Percentiles rank a stretch among this genome's conserved stretches.
These are phyloP conservation scores for Coreoperca whiteheadi DNA, from an alignment of 2,113 vertebrate genomes.

Conservation along the genomic window DNA sequence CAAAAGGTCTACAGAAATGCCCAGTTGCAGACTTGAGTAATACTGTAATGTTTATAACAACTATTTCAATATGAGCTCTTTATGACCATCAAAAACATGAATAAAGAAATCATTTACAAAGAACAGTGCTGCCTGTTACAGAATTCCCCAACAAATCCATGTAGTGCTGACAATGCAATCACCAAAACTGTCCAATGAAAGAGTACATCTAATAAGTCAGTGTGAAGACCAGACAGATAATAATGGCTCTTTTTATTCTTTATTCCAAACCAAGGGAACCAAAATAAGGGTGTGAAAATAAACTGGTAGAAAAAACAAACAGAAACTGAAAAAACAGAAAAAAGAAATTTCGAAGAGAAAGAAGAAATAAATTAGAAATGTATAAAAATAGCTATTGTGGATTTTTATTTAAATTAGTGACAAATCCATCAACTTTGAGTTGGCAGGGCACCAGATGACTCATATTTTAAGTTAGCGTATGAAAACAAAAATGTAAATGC, in stretches of 20 bases:
- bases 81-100: not conserved
- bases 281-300: slow-evolving; percentile 5
- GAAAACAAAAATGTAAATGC: slow-evolving; percentile 52
- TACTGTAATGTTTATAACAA: not conserved
- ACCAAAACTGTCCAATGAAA: not conserved
- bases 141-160: not conserved
- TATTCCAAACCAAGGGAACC: not conserved
- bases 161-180: not conserved
- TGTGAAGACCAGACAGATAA: not conserved
- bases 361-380: slow-evolving; percentile 4
- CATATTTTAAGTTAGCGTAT: slow-evolving; percentile 45
- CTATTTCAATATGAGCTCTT: not conserved
- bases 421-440: slow-evolving; percentile 39
- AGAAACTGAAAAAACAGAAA: not conserved
- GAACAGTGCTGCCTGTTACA: not conserved
- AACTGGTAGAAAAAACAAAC: not conserved
- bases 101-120: not conserved
- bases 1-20: not conserved
- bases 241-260: not conserved
- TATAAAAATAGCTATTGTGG: slow-evolving; percentile 28
- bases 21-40: not conserved
- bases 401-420: slow-evolving; percentile 54
- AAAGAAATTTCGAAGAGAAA: not conserved
- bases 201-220: not conserved
- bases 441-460: slow-evolving; percentile 48